Evolutionary conservation across 2,797 vertebrate genomes (phyloP), one percentile per base, ranked within the genome.

Genomic region (Chromobotia macracanthus): DNA sequence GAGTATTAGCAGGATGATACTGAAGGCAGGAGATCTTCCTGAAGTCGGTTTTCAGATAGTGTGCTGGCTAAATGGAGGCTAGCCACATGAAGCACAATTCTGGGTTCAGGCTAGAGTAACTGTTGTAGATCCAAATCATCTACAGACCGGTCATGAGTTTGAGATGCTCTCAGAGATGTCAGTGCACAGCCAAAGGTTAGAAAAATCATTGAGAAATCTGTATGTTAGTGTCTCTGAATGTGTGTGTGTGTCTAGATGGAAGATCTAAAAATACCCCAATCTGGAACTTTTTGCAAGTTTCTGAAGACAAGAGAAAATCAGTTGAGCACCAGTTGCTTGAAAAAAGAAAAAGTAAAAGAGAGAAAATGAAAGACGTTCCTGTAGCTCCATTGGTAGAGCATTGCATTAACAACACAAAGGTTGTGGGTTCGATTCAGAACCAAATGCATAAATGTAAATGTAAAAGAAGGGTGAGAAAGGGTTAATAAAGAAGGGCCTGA

Each of bases 401-500:
- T n/a, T n/a, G n/a, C n/a, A n/a, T n/a, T n/a, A n/a, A n/a, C n/a
- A n/a, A n/a, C n/a, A n/a, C n/a, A n/a, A n/a, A n/a, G n/a, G n/a
- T n/a, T n/a, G n/a, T n/a, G n/a, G n/a, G n/a, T n/a, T n/a, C n/a
- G n/a, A n/a, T n/a, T n/a, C n/a, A n/a, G n/a, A n/a, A n/a, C n/a
- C n/a, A n/a, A n/a, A n/a, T n/a, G n/a, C n/a, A n/a, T n/a, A n/a
- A n/a, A n/a, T n/a, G n/a, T n/a, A n/a, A n/a, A n/a, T n/a, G n/a
- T n/a, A n/a, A 77, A 31, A 28, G 71, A 18, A 48, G 60, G 41
- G 31, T n/a, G 50, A 15, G 19, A 46, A 31, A 51, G 55, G 61
- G 46, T 66, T 63, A 71, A n/a, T 63, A 67, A 77, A 77, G 23
- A 31, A 72, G 12, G 31, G 61, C n/a, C 44, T 46, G n/a, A 75